phyloP scores from a whole-genome alignment of 2,113 vertebrate genomes.

The Zosterops pallidus region DNA sequence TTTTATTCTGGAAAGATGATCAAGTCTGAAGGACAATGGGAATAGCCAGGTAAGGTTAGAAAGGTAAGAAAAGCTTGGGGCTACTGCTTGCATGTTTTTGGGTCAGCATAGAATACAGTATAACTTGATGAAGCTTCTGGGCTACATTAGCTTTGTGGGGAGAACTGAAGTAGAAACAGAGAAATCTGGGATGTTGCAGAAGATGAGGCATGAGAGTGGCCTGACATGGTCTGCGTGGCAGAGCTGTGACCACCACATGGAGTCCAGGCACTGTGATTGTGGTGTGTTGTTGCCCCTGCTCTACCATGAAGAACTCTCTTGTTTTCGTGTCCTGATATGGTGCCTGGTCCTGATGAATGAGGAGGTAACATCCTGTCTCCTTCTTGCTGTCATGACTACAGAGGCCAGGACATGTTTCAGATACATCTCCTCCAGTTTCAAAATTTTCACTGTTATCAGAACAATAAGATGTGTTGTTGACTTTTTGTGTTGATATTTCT shows the following conservation, averaged over 20 bases:
- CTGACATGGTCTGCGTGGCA: background rate
- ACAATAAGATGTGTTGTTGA: background rate
- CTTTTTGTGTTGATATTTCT: background rate
- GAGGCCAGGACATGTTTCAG: background rate
- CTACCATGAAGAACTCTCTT: background rate
- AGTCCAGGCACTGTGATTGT: background rate
- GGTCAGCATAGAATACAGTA: background rate
- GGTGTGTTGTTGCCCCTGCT: background rate
- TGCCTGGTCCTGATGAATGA: background rate
- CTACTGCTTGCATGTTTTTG: background rate
- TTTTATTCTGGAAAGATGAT: background rate
- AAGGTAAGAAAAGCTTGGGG: background rate
- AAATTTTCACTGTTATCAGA: background rate
- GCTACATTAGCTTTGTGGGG: background rate
- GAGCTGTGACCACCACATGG: fast-evolving
- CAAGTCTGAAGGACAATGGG: background rate
- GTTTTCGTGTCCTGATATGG: background rate
- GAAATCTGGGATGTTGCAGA: background rate
- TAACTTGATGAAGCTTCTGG: background rate
- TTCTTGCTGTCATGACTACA: background rate
- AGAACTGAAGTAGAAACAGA: background rate
- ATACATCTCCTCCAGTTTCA: background rate
- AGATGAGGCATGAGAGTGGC: background rate
- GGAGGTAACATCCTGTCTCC: background rate
- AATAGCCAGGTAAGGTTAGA: background rate